Percentiles rank a stretch among this genome's conserved stretches.
These are phyloP conservation scores for Papilio gigon DNA, from an alignment of 2,888 invertebrate genomes.

Conservation along the genomic window DNA sequence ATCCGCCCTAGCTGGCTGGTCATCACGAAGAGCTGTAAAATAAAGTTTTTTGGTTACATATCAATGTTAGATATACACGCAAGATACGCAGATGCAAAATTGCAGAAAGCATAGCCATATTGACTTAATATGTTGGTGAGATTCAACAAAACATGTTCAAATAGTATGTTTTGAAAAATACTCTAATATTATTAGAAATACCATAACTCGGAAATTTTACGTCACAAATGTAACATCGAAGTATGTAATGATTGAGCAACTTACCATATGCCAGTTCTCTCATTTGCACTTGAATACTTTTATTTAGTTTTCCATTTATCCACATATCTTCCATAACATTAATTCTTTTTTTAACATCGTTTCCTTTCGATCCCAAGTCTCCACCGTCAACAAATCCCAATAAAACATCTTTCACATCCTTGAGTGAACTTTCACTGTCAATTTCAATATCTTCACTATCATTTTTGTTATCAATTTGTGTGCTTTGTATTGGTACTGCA, in stretches of 20 bases:
- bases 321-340: slow-evolving; percentile 82
- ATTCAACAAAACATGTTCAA: background rate
- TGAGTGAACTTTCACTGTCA: slow-evolving; percentile 61
- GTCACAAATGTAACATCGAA: background rate
- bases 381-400: slow-evolving; percentile 61
- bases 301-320: slow-evolving; percentile 79
- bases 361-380: slow-evolving; percentile 71
- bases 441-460: slow-evolving; percentile 49
- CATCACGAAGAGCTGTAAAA: slow-evolving; percentile 77
- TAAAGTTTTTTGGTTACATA: no score
- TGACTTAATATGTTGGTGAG: no score
- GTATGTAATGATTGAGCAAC: background rate
- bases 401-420: slow-evolving; percentile 66
- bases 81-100: no score
- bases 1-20: slow-evolving; percentile 78
- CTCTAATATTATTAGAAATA: background rate
- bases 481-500: slow-evolving; percentile 45
- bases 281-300: slow-evolving; percentile 74
- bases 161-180: no score
- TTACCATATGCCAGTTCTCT: slow-evolving; percentile 81
- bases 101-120: no score
- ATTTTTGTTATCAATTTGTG: slow-evolving; percentile 40
- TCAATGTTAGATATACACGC: no score
- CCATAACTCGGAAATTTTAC: no score
- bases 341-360: slow-evolving; percentile 81